phyloP scores from a whole-genome alignment of 2,113 vertebrate species.

The Callipepla californica region DNA sequence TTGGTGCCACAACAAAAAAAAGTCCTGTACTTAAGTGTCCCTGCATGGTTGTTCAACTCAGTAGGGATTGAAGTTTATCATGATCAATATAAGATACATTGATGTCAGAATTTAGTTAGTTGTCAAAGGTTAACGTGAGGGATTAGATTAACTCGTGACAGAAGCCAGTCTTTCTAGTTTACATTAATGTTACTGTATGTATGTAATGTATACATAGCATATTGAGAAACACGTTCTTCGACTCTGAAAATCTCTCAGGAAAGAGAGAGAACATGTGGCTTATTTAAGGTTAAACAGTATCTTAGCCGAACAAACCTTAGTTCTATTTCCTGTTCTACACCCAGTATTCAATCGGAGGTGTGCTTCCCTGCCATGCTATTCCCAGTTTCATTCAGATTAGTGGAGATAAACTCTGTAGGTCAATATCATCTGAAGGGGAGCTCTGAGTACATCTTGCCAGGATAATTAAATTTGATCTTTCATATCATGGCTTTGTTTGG shows the following conservation, averaged over 20 bases:
- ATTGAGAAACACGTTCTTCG: neutral
- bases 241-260: neutral
- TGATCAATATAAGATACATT: neutral
- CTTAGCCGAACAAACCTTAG: neutral
- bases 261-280: neutral
- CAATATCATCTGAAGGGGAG: neutral
- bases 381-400: neutral
- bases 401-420: neutral
- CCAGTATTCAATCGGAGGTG: neutral
- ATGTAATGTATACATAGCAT: neutral
- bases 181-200: neutral
- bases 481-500: neutral
- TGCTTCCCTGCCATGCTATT: neutral
- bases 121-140: neutral
- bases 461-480: neutral
- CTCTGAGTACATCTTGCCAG: neutral
- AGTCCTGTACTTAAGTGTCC: neutral
- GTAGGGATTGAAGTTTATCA: neutral
- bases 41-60: neutral
- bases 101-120: neutral
- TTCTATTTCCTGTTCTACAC: neutral
- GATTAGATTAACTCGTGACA: neutral
- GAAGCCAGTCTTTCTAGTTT: neutral
- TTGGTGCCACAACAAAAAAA: neutral
- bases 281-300: neutral